phyloP scores from a whole-genome alignment of 2,113 vertebrate genomes.

The Vicugna pacos region DNA sequence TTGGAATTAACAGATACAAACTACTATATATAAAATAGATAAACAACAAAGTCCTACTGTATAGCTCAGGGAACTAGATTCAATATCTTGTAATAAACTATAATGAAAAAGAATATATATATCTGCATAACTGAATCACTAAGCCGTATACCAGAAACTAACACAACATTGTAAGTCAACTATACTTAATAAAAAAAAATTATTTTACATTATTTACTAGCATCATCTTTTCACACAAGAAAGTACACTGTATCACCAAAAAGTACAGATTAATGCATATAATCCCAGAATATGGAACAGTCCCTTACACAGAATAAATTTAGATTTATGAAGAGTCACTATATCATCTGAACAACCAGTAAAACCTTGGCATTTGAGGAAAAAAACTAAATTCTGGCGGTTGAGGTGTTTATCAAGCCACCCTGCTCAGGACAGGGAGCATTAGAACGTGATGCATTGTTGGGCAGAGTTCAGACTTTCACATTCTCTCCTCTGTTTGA shows the following conservation, averaged over 20 bases:
- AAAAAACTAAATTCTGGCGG: background rate
- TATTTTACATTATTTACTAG: background rate
- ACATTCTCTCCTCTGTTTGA: background rate
- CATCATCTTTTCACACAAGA: background rate
- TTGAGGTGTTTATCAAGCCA: no score
- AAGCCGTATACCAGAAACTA: no score
- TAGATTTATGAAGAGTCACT: background rate
- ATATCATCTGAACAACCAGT: background rate
- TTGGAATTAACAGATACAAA: no score
- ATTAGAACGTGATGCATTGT: rapidly evolving
- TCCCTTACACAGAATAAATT: background rate
- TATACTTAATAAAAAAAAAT: no score
- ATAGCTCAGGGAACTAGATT: no score
- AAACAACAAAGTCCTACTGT: no score
- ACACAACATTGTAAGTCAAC: no score
- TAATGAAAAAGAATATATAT: no score
- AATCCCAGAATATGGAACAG: background rate
- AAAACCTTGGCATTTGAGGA: background rate
- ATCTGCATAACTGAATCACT: no score
- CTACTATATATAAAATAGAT: no score
- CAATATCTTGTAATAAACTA: no score
- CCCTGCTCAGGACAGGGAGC: background rate
- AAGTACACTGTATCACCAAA: background rate
- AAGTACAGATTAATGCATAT: background rate
- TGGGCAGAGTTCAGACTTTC: background rate